Conservation (phyloP, 2,888 invertebrate genomes). For the Lycia hirtaria region DNA sequence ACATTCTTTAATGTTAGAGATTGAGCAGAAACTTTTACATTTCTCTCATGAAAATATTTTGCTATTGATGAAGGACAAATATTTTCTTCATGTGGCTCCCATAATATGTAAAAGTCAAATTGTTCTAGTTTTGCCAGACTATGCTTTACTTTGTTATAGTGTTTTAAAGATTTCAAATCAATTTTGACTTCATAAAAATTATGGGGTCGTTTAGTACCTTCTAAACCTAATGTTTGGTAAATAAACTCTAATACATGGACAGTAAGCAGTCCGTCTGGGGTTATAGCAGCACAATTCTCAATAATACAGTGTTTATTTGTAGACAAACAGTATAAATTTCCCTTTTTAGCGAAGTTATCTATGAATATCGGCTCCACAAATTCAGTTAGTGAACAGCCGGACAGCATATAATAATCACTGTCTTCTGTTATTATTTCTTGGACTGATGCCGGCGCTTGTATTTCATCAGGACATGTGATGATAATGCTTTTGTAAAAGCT, state of each 20-base stretch:
- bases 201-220: slow-evolving; percentile 66
- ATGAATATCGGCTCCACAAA: slow-evolving; percentile 67
- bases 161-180: slow-evolving; percentile 61
- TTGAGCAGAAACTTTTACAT: slow-evolving; percentile 54
- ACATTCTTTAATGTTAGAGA: slow-evolving; percentile 49
- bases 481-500: slow-evolving; percentile 71
- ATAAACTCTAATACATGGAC: slow-evolving; percentile 63
- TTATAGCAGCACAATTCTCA: slow-evolving; percentile 68
- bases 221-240: slow-evolving; percentile 75
- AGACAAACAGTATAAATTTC: slow-evolving; percentile 66
- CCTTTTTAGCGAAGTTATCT: slow-evolving; percentile 69
- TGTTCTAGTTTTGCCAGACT: slow-evolving; percentile 59
- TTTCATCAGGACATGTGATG: slow-evolving; percentile 73
- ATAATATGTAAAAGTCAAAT: slow-evolving; percentile 64
- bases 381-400: slow-evolving; percentile 59
- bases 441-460: slow-evolving; percentile 57
- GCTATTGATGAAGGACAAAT: slow-evolving; percentile 77
- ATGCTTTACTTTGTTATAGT: slow-evolving; percentile 51
- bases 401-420: slow-evolving; percentile 69
- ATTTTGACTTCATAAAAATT: slow-evolving; percentile 68
- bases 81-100: slow-evolving; percentile 66
- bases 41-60: slow-evolving; percentile 69
- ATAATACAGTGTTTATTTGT: slow-evolving; percentile 64
- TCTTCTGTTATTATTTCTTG: slow-evolving; percentile 64
- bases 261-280: slow-evolving; percentile 68